phyloP scores from a whole-genome alignment of 2,113 vertebrate species.

The Crotalus tigris region DNA sequence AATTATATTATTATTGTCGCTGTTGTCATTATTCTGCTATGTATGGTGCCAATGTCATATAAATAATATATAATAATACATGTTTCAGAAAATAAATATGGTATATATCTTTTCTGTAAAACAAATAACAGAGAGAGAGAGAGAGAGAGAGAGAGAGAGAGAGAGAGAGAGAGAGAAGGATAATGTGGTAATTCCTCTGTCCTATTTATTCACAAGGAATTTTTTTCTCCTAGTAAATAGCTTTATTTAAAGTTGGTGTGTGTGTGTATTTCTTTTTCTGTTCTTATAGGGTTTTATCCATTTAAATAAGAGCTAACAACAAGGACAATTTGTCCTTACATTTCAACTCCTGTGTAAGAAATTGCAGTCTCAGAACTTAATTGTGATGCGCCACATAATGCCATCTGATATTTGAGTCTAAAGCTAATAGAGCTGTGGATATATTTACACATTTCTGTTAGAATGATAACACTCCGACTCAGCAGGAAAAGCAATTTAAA shows the following conservation, averaged over 20 bases:
- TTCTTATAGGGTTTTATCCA: not conserved
- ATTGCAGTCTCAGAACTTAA: not conserved
- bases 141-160: too few relatives aligned
- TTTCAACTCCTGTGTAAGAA: not conserved
- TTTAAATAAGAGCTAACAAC: not conserved
- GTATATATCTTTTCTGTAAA: not conserved
- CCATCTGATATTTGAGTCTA: not conserved
- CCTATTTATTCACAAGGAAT: not conserved
- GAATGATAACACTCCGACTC: constrained; percentile 11
- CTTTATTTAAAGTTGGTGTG: not conserved
- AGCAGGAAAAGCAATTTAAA: constrained; percentile 7
- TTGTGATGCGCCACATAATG: not conserved
- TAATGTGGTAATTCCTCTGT: not conserved
- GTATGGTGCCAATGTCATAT: not conserved
- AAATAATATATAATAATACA: not conserved
- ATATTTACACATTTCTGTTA: constrained; percentile 13
- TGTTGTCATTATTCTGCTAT: not conserved
- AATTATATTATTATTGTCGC: not conserved
- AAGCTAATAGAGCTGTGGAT: constrained; percentile 11
- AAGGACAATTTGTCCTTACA: not conserved
- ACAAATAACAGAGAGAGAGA: not conserved
- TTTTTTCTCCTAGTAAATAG: not conserved
- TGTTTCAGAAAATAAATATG: not conserved
- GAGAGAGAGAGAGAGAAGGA: not conserved
- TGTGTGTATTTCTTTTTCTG: not conserved